phyloP scores from a whole-genome alignment of 2,888 invertebrate species.

The Drosophila borealis region DNA sequence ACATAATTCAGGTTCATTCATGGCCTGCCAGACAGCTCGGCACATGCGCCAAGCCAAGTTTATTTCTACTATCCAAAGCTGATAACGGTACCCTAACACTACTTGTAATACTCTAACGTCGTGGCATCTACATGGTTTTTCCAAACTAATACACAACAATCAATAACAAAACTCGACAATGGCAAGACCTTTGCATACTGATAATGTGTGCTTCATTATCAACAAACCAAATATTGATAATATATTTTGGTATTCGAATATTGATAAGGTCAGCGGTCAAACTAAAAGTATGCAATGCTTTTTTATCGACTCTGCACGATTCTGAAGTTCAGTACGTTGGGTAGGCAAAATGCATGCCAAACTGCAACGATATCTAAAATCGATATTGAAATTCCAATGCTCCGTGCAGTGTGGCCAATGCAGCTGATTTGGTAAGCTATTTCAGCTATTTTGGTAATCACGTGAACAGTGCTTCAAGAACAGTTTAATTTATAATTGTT shows the following conservation, averaged over 20 bases:
- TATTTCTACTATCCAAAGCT: background rate
- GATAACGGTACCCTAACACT: conserved; percentile 11
- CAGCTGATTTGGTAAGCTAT: too few species aligned
- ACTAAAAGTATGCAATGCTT: conserved; percentile 20
- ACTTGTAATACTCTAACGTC: background rate
- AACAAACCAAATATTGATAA: conserved; percentile 41
- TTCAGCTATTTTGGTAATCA: too few species aligned
- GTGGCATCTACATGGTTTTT: conserved; percentile 4
- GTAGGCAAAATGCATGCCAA: background rate
- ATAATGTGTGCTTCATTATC: conserved; percentile 39
- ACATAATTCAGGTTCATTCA: conserved; percentile 37
- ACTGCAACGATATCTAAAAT: background rate
- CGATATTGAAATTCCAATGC: background rate
- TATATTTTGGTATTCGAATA: conserved; percentile 2
- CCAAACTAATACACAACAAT: background rate
- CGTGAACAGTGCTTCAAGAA: too few species aligned
- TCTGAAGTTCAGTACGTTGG: background rate
- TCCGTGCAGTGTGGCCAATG: too few species aligned
- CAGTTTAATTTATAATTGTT: too few species aligned
- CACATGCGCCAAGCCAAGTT: conserved; percentile 36
- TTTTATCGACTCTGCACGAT: background rate
- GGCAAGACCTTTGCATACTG: conserved; percentile 26
- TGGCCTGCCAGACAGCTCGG: conserved; percentile 12
- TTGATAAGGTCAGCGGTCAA: conserved; percentile 30
- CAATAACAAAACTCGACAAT: background rate